Base-by-base conservation (phyloP, 1,140 invertebrate species). In the Drosophila yakuba region DNA sequence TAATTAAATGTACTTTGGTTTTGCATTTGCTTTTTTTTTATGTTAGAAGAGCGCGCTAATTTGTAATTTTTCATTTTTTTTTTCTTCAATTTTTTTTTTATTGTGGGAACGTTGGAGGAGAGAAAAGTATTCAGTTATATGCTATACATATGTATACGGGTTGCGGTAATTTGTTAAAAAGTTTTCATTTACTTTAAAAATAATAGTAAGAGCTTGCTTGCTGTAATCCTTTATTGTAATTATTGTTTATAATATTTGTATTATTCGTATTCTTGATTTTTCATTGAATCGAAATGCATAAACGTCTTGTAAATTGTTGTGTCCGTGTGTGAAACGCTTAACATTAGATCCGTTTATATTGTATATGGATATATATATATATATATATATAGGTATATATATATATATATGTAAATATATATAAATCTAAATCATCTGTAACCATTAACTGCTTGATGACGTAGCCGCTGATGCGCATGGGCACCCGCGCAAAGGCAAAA, bases 1-100 rank as follows among this genome's bases (percentile, higher is more conserved):
- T 74, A 56, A 74, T 72, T 66, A 67, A 63, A 78, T 68, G 62
- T 60, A 52, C 51, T 36, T 45, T 58, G 44, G 64, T 71, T 35
- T 39, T 68, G 54, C 54, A 32, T 47, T 58, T 63, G 60, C 38
- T 58, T 62, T 72, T 58, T 62, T 72, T 48, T 56, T 47, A 35
- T 63, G 55, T 73, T 76, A 71, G 59, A 83, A 88, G 82, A 85
- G 78, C 82, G 82, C 81, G 61, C 82, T 86, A 68, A 86, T 55
- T 74, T 77, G 47, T 79, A 50, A 54, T 39, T 41, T 17, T 36
- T 8, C 43, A 43, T 69, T 54, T 41, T 14, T 41, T 39, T 5
- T 47, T 5, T 41, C 28, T 44, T 52, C 47, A 28, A 10, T 43
- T 43, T 15, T 67, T 15, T 67, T 51, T 50, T 25, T 67, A 57